Percentiles rank a stretch among this genome's conserved stretches.
Conservation (phyloP, 1,140 invertebrate species). For the Polyergus mexicanus region DNA sequence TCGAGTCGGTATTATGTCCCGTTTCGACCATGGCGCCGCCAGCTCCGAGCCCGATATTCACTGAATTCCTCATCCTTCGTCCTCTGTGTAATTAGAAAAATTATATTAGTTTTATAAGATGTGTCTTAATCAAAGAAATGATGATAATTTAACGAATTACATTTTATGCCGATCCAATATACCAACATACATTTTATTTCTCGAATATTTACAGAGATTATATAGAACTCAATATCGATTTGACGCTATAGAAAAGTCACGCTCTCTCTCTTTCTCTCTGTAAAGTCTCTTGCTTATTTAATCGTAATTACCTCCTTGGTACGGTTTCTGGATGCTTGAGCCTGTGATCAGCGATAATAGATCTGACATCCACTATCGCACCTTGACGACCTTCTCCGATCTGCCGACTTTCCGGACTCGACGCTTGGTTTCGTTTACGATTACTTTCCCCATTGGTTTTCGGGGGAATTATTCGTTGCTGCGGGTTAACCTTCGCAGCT, state of each 20-base stretch:
- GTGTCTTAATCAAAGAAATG: neutral
- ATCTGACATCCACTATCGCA: conserved; percentile 92
- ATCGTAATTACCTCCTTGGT: conserved; percentile 86
- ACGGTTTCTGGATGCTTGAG: conserved; percentile 91
- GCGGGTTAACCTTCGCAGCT: conserved; percentile 50
- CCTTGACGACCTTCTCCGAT: conserved; percentile 90
- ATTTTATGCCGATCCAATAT: neutral
- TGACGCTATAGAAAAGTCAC: neutral
- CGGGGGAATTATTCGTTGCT: conserved; percentile 58
- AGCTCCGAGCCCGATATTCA: conserved; percentile 82
- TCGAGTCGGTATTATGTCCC: conserved; percentile 81
- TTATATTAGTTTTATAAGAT: conserved; percentile 19
- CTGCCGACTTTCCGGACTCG: conserved; percentile 82
- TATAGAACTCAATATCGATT: neutral
- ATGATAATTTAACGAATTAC: neutral
- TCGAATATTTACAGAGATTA: neutral
- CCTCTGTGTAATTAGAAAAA: conserved; percentile 75
- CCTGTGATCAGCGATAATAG: conserved; percentile 94
- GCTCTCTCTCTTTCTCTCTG: neutral
- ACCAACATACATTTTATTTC: neutral
- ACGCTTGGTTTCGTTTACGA: conserved; percentile 70
- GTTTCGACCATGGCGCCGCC: conserved; percentile 85
- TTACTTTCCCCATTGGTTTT: conserved; percentile 74
- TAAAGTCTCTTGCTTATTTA: neutral
- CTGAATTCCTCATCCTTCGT: conserved; percentile 84